These are phyloP conservation scores for Agrilus mali DNA, from an alignment of 2,888 invertebrate species.

Conservation along the genomic window DNA sequence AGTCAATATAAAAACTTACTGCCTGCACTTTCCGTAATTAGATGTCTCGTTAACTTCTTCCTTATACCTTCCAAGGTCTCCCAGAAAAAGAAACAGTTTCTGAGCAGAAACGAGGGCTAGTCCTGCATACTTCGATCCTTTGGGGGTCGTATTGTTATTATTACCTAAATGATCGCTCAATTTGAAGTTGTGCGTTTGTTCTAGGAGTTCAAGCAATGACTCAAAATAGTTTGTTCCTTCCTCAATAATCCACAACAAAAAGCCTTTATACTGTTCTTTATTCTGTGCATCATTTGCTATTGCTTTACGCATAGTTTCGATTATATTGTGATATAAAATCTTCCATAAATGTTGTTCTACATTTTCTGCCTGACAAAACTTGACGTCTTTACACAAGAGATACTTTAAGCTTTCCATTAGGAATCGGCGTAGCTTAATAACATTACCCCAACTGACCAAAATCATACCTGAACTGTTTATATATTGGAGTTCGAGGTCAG, in stretches of 20 bases:
- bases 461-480: conserved; percentile 48
- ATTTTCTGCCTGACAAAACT: conserved; percentile 76
- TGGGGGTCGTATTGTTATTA: conserved; percentile 44
- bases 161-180: conserved; percentile 48
- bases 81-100: conserved; percentile 77
- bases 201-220: conserved; percentile 55
- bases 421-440: conserved; percentile 45
- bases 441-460: conserved; percentile 54
- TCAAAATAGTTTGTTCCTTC: conserved; percentile 73
- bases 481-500: conserved; percentile 54
- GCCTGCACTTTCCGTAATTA: conserved; percentile 67
- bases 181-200: conserved; percentile 63
- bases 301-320: conserved; percentile 66
- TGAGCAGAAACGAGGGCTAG: conserved; percentile 77
- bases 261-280: conserved; percentile 50
- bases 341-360: conserved; percentile 89
- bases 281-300: conserved; percentile 47
- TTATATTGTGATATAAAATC: conserved; percentile 75
- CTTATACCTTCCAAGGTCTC: conserved; percentile 85
- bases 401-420: conserved; percentile 55
- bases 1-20: conserved; percentile 35
- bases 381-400: conserved; percentile 64
- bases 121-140: conserved; percentile 53
- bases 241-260: conserved; percentile 58
- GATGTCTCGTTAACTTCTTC: conserved; percentile 70